phyloP scores from a whole-genome alignment of 2,113 vertebrate species.

The Myrmecobius fasciatus region DNA sequence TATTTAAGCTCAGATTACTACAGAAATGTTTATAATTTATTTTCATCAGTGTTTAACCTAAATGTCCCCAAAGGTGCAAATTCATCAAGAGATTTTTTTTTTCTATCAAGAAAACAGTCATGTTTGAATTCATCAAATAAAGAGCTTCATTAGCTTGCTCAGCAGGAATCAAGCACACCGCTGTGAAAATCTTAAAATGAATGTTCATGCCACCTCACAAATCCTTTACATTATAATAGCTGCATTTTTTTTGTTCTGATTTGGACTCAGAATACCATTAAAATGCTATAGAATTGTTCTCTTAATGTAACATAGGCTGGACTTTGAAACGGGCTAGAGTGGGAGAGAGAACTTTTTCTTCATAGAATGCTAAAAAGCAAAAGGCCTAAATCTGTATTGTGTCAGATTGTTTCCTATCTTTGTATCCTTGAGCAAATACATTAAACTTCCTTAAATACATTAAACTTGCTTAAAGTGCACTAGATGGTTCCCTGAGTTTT shows the following conservation, averaged over 20 bases:
- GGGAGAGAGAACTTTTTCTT: background rate
- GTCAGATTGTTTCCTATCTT: background rate
- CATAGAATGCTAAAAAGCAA: background rate
- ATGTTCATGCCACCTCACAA: constrained; percentile 20
- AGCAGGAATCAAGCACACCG: constrained; percentile 32
- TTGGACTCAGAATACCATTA: background rate
- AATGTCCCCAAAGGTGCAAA: constrained; percentile 9
- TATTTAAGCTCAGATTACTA: constrained; percentile 15
- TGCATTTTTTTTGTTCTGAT: constrained; percentile 45
- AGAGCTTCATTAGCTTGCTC: constrained; percentile 53
- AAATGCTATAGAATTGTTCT: background rate
- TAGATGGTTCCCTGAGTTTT: background rate
- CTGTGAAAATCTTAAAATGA: constrained; percentile 51
- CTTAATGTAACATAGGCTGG: constrained; percentile 31
- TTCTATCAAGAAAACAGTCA: constrained; percentile 19
- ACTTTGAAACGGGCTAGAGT: background rate
- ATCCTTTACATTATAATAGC: background rate
- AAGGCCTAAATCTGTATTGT: background rate
- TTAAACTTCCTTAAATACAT: background rate
- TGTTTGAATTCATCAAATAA: constrained; percentile 57
- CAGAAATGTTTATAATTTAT: constrained; percentile 32
- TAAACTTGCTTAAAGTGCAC: background rate
- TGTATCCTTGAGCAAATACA: background rate
- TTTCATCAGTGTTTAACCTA: constrained; percentile 35
- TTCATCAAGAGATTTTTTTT: constrained; percentile 31